These are phyloP conservation scores for Griposia aprilina DNA, from an alignment of 2,888 invertebrate genomes.

Conservation along the genomic window DNA sequence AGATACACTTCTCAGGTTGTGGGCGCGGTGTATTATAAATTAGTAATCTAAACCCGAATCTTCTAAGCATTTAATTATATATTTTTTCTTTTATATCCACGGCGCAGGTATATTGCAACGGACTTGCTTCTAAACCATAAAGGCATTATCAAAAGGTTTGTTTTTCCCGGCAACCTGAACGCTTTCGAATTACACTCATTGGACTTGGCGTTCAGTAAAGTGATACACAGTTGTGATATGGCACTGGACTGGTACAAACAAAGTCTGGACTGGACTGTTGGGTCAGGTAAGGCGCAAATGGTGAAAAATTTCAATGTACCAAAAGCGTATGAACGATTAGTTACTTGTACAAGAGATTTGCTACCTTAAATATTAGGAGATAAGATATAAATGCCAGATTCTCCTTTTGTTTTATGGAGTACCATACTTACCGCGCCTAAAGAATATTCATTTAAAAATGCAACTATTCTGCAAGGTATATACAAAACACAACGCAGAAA, in stretches of 20 bases:
- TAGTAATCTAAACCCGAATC: background rate
- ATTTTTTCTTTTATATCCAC: slow-evolving; percentile 30
- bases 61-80: background rate
- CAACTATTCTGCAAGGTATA: background rate
- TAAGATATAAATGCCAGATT: background rate
- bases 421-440: background rate
- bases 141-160: slow-evolving; percentile 78
- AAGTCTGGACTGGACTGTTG: background rate
- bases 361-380: background rate
- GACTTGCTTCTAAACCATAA: slow-evolving; percentile 75
- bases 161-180: slow-evolving; percentile 75
- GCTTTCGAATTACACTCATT: slow-evolving; percentile 72
- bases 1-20: background rate
- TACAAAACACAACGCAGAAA: background rate
- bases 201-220: slow-evolving; percentile 68
- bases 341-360: slow-evolving; percentile 56
- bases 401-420: background rate
- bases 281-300: slow-evolving; percentile 54
- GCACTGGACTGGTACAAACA: slow-evolving; percentile 72
- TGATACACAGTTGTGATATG: slow-evolving; percentile 69
- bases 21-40: slow-evolving; percentile 3
- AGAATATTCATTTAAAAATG: background rate
- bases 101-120: slow-evolving; percentile 75
- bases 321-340: slow-evolving; percentile 65
- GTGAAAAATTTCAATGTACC: slow-evolving; percentile 68